Base-by-base conservation (phyloP, 2,888 invertebrate genomes). In the Acrobasis consociella region DNA sequence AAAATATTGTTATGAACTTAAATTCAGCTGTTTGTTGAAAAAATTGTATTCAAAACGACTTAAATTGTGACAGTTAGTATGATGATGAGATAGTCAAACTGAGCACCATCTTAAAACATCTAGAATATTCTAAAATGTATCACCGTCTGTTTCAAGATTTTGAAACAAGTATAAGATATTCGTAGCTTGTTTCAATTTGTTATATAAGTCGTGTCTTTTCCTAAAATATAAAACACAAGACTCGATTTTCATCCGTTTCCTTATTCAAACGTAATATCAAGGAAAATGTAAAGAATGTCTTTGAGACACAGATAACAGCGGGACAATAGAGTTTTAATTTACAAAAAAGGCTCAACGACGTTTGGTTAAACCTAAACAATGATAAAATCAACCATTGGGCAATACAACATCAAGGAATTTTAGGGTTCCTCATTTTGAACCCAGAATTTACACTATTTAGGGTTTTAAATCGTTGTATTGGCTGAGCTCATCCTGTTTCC, bases 401-500 rank as follows among this genome's bases (percentile, higher is more conserved):
- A 52, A 5, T 13, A 46, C 9, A 22, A 22, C 22, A 3, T 22
- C 31, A 8, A 31, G 5, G 5, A 5, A 31, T 31, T 31, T 31
- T 0, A 13, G n/a, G n/a, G n/a, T 13, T 46, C n/a, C 3, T 46
- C 13, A 13, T 46, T 13, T 46, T 37, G 0, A 52, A 73, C 66
- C 65, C 72, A 70, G 65, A 74, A 72, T 70, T 69, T 67, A 66
- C 72, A 73, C 66, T 67, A 7, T 72, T 69, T 63, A 81, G 78
- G 76, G 78, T 78, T 68, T 76, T 75, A 74, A 80, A 81, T 90
- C 89, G 91, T 89, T 90, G 89, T 89, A 87, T 87, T 68, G 73
- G 78, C 80, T 86, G 77, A 87, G 85, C 86, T 88, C 84, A 81
- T 83, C 76, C 79, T 82, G 76, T 86, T 81, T 75, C 73, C 76